A percentile compares a stretch with the other conserved stretches of the same genome.
These are phyloP conservation scores for Tyrannus savana DNA, from an alignment of 2,113 vertebrate species.

Conservation along the genomic window DNA sequence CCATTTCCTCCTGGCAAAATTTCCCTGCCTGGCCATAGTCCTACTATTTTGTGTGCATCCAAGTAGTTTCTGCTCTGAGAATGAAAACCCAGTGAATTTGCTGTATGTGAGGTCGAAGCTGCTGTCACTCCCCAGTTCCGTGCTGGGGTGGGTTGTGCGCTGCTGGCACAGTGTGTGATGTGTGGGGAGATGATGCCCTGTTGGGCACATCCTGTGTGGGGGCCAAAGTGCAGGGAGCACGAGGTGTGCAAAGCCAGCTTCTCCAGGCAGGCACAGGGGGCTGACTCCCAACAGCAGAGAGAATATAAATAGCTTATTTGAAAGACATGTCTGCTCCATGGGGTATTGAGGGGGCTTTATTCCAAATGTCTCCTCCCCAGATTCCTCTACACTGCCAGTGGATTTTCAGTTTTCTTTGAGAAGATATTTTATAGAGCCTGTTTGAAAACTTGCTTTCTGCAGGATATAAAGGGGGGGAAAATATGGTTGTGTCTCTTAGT, in stretches of 20 bases:
- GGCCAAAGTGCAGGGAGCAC: background rate
- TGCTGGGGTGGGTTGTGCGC: background rate
- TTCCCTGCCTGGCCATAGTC: background rate
- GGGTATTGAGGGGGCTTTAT: background rate
- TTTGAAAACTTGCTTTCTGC: background rate
- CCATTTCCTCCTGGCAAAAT: background rate
- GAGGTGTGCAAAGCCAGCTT: background rate
- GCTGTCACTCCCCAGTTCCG: background rate
- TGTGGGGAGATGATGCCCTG: background rate
- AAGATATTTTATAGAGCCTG: background rate
- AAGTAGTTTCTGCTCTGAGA: background rate
- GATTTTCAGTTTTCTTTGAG: background rate
- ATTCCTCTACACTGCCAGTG: background rate
- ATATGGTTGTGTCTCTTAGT: background rate
- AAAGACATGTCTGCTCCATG: background rate
- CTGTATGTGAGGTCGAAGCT: background rate
- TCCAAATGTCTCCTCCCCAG: background rate
- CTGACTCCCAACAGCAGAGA: background rate
- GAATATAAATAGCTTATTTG: background rate
- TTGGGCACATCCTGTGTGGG: background rate
- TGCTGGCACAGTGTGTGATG: rapidly evolving
- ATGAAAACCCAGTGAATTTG: background rate
- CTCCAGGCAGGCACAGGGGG: background rate
- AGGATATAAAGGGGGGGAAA: background rate
- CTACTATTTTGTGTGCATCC: background rate